Evolutionary conservation across 2,797 vertebrate genomes (phyloP).

Genomic region (Paramormyrops hopkinsi): DNA sequence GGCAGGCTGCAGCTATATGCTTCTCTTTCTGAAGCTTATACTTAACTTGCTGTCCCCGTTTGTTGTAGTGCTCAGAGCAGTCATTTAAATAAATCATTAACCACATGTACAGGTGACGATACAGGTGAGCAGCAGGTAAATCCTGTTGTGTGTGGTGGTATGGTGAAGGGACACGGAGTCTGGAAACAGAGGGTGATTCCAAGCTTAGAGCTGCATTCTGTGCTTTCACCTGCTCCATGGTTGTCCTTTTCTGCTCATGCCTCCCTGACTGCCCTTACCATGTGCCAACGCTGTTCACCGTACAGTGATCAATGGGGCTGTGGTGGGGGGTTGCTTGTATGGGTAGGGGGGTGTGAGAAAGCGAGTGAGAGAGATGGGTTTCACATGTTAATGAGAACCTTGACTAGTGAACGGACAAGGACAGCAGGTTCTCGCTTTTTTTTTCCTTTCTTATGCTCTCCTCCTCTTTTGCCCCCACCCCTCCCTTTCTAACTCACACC

Average conservation of each 20-base stretch:
- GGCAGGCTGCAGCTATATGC: background rate
- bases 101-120: background rate
- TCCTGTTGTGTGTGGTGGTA: background rate
- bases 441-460: conserved; percentile 16
- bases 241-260: background rate
- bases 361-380: conserved; percentile 38
- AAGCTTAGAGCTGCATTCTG: background rate
- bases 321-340: conserved; percentile 29
- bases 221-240: background rate
- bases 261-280: background rate
- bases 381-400: conserved; percentile 67
- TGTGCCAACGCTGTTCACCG: conserved; percentile 24
- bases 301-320: conserved; percentile 48
- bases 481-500: background rate
- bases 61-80: background rate
- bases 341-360: conserved; percentile 27
- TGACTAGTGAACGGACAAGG: conserved; percentile 59
- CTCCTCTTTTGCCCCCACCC: conserved; percentile 32
- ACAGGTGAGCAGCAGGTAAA: background rate
- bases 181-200: background rate
- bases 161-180: background rate
- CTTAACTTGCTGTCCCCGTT: background rate
- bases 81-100: conserved; percentile 11
- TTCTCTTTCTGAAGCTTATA: background rate
- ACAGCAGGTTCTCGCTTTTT: conserved; percentile 41